Conservation (phyloP, 1,140 invertebrate species). For the Pogonomyrmex barbatus region DNA sequence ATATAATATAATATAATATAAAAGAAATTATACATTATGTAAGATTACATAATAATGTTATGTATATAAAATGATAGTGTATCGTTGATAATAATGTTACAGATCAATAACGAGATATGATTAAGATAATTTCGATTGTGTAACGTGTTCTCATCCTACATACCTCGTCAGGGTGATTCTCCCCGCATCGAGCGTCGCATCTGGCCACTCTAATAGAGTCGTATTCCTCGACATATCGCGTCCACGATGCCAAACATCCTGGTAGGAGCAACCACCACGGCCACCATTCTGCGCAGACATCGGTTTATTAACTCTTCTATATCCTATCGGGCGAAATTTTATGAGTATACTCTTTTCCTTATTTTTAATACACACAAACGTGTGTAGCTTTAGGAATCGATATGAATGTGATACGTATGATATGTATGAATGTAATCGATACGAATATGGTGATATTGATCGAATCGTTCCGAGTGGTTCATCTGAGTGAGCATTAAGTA, state of each 20-base stretch:
- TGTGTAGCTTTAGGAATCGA: background rate
- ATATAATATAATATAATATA: background rate
- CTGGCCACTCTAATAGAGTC: conserved; percentile 77
- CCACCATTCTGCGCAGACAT: conserved; percentile 72
- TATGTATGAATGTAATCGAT: too few species aligned
- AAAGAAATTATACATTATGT: background rate
- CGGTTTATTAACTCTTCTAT: conserved; percentile 29
- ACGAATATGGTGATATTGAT: too few species aligned
- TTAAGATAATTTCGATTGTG: conserved; percentile 17
- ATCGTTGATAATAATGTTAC: background rate
- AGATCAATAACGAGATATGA: background rate
- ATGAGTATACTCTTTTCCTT: background rate
- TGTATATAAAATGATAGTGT: background rate
- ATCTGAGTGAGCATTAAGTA: background rate
- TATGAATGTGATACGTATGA: too few species aligned
- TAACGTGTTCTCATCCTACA: conserved; percentile 32
- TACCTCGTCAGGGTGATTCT: conserved; percentile 73
- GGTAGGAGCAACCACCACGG: conserved; percentile 77
- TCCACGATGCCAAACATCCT: conserved; percentile 76
- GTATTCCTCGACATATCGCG: conserved; percentile 77
- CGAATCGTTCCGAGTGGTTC: too few species aligned
- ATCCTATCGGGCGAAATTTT: background rate
- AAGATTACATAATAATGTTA: background rate
- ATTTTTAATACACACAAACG: background rate
- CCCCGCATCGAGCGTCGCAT: conserved; percentile 77